Percentiles rank a stretch among this genome's conserved stretches.
Conservation (phyloP, 2,888 invertebrate genomes). For the Amblyteles armatorius region DNA sequence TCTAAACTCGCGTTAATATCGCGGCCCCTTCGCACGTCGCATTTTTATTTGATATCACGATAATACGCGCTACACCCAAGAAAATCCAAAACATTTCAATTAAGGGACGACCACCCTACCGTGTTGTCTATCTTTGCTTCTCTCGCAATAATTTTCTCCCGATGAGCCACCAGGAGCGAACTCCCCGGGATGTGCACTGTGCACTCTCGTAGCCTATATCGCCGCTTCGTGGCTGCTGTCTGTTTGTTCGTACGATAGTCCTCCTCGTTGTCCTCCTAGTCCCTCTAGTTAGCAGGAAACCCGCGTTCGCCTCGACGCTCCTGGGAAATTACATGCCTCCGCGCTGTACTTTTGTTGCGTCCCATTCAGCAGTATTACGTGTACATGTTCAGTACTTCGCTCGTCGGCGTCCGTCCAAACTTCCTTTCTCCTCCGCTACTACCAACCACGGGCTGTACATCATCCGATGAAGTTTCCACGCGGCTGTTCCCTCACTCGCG, state of each 20-base stretch:
- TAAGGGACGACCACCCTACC: too few relatives aligned
- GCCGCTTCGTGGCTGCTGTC: slow-evolving; percentile 21
- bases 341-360: slow-evolving; percentile 52
- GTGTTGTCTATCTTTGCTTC: background rate
- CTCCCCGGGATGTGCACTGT: background rate
- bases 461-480: slow-evolving; percentile 27
- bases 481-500: slow-evolving; percentile 27
- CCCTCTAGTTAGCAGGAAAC: slow-evolving; percentile 47
- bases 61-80: too few relatives aligned
- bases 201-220: slow-evolving; percentile 41
- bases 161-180: background rate
- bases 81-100: too few relatives aligned
- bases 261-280: slow-evolving; percentile 26
- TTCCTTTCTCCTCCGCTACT: slow-evolving; percentile 38
- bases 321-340: slow-evolving; percentile 65
- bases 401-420: slow-evolving; percentile 36
- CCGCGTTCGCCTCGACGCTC: slow-evolving; percentile 62
- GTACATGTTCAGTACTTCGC: slow-evolving; percentile 26
- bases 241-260: slow-evolving; percentile 39
- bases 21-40: too few relatives aligned
- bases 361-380: background rate
- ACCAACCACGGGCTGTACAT: slow-evolving; percentile 11
- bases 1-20: too few relatives aligned
- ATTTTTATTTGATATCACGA: too few relatives aligned
- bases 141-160: background rate